Conservation (phyloP, 2,888 invertebrate species). For the Amiota communis region DNA sequence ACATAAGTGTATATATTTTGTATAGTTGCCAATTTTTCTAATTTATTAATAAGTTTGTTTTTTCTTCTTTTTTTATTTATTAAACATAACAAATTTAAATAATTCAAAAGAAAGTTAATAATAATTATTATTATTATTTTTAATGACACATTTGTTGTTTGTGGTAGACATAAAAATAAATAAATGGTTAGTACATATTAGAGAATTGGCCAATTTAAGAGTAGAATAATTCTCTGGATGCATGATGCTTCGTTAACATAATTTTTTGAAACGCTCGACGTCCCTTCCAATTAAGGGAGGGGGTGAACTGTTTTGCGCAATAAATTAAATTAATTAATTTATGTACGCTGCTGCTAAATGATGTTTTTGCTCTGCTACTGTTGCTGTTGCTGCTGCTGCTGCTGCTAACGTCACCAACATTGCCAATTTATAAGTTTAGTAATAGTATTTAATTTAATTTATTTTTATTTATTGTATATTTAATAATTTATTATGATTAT, state of each 20-base stretch:
- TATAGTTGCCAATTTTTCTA: neutral
- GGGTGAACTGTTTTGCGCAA: slow-evolving; percentile 68
- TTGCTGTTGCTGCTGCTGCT: slow-evolving; percentile 41
- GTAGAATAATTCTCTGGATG: slow-evolving; percentile 32
- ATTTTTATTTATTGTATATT: slow-evolving; percentile 33
- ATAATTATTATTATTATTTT: too few relatives aligned
- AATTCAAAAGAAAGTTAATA: too few relatives aligned
- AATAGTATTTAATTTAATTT: slow-evolving; percentile 16
- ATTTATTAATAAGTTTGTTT: slow-evolving; percentile 6
- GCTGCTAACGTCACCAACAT: slow-evolving; percentile 41
- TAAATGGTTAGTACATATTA: neutral
- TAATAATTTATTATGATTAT: slow-evolving; percentile 52
- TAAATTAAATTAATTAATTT: slow-evolving; percentile 34
- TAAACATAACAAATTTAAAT: neutral
- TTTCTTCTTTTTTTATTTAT: neutral
- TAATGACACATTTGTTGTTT: slow-evolving; percentile 19
- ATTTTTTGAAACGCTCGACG: slow-evolving; percentile 75
- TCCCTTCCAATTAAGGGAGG: slow-evolving; percentile 81
- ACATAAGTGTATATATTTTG: neutral
- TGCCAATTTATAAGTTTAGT: slow-evolving; percentile 16
- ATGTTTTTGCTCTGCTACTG: slow-evolving; percentile 46
- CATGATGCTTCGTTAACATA: slow-evolving; percentile 23
- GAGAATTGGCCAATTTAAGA: too few relatives aligned
- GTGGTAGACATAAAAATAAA: slow-evolving; percentile 23
- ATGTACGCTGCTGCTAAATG: slow-evolving; percentile 42